Conservation (phyloP, 2,113 vertebrate genomes). For the Xenotilapia flavipinnis region DNA sequence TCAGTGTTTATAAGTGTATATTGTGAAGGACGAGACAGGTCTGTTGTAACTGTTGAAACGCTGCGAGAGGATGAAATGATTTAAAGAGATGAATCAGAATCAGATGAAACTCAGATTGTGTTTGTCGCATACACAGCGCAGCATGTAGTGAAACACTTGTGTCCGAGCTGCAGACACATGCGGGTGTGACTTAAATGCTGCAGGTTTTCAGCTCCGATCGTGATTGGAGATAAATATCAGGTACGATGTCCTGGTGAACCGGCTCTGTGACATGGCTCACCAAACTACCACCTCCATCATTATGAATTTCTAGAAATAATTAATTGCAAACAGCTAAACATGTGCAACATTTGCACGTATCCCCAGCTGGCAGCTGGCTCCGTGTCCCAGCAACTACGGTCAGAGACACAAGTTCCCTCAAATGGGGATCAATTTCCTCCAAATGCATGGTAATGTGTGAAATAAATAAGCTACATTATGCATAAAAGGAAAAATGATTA, state of each 20-base stretch:
- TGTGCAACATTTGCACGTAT: background rate
- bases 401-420: conserved; percentile 35
- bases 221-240: background rate
- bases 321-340: background rate
- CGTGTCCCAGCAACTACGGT: conserved; percentile 20
- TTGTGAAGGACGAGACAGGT: background rate
- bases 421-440: conserved; percentile 42
- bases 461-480: conserved; percentile 70
- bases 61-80: background rate
- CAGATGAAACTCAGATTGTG: background rate
- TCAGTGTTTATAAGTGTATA: background rate
- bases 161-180: background rate
- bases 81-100: background rate
- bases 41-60: background rate
- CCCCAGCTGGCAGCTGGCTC: conserved; percentile 14
- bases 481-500: conserved; percentile 67
- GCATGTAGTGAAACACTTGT: background rate
- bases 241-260: background rate
- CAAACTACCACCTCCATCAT: background rate
- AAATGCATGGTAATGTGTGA: conserved; percentile 48
- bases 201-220: background rate
- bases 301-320: background rate
- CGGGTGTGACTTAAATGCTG: background rate
- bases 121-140: background rate
- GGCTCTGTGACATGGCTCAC: background rate